Evolutionary conservation across 1,140 invertebrate species (phyloP).

Genomic region (Pseudomyrmex gracilis): DNA sequence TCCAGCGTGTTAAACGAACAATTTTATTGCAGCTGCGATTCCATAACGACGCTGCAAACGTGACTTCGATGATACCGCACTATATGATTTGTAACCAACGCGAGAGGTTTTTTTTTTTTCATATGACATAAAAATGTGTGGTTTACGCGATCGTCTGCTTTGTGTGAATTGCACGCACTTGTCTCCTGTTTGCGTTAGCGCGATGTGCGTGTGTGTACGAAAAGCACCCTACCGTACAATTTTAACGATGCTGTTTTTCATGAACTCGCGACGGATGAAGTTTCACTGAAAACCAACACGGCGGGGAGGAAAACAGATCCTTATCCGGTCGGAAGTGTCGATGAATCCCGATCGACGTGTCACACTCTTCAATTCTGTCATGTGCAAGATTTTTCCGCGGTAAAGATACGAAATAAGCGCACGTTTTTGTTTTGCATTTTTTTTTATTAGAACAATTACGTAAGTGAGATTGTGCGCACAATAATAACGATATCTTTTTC

Average conservation of each 20-base stretch:
- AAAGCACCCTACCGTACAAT: neutral
- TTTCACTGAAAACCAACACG: neutral
- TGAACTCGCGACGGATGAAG: conserved; percentile 1
- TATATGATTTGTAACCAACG: neutral
- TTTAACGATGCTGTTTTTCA: conserved; percentile 49
- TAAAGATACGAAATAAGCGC: neutral
- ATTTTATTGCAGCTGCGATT: neutral
- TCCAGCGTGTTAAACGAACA: neutral
- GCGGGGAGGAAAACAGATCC: neutral
- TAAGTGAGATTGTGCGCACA: too few relatives aligned
- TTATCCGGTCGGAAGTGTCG: conserved; percentile 26
- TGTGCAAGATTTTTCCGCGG: neutral
- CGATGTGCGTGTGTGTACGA: neutral
- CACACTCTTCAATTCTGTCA: neutral
- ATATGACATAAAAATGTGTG: neutral
- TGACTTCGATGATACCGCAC: neutral
- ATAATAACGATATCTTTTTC: too few relatives aligned
- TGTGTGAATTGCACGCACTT: neutral
- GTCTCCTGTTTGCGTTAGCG: conserved; percentile 5
- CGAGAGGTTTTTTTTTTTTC: neutral
- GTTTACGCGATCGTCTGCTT: conserved; percentile 3
- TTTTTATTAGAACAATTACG: too few relatives aligned
- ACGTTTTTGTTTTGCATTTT: neutral
- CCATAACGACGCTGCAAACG: neutral
- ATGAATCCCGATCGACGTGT: conserved; percentile 13